Evolutionary conservation across 1,140 invertebrate genomes (phyloP).

Genomic region (Calephelis nemesis): DNA sequence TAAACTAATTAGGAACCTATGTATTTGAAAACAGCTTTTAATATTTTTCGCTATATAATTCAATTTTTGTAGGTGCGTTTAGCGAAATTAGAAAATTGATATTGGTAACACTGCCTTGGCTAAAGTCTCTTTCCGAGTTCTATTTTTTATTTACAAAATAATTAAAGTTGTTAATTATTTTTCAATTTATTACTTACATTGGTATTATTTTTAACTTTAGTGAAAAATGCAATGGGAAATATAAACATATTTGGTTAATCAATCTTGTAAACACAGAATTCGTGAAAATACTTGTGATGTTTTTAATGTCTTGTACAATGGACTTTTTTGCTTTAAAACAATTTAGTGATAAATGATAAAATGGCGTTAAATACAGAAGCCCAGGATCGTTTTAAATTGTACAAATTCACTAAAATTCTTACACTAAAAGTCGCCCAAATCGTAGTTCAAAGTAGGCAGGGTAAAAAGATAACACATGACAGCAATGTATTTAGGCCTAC

Average conservation of each 20-base stretch:
- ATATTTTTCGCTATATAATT: no score
- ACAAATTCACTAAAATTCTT: conserved; percentile 67
- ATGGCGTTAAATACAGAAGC: conserved; percentile 53
- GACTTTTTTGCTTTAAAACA: conserved; percentile 7
- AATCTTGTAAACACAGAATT: background rate
- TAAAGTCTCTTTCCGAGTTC: no score
- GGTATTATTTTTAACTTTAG: background rate
- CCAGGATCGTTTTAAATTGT: conserved; percentile 55
- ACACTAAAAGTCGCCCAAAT: conserved; percentile 68
- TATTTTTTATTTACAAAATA: no score
- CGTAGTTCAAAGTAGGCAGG: conserved; percentile 68
- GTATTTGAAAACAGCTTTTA: no score
- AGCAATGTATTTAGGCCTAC: conserved; percentile 41
- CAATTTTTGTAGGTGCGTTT: no score
- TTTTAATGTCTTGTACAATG: conserved; percentile 11
- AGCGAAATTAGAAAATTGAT: no score
- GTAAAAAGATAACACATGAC: conserved; percentile 62
- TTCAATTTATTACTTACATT: no score
- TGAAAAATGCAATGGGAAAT: background rate
- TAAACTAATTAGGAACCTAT: no score
- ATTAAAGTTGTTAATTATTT: no score
- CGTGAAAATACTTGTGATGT: conserved; percentile 6
- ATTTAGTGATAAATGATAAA: conserved; percentile 29
- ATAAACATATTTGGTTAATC: no score
- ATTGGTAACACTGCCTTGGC: no score